These are phyloP conservation scores for Metopolophium dirhodum DNA, from an alignment of 1,140 invertebrate species.

Conservation along the genomic window DNA sequence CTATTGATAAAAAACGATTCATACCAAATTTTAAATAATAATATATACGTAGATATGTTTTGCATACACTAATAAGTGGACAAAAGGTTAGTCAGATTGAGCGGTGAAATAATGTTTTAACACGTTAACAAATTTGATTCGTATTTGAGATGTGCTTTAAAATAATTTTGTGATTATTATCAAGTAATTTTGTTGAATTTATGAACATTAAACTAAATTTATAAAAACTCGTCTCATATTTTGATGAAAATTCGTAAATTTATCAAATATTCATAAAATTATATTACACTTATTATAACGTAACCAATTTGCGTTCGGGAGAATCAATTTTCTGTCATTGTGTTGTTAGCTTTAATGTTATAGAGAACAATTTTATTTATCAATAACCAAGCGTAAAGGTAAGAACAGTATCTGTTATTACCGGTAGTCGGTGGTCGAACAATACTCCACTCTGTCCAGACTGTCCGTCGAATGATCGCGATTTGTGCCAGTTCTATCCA, in stretches of 20 bases:
- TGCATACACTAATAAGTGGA: not conserved
- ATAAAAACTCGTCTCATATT: not conserved
- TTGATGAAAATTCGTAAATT: not conserved
- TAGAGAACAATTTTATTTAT: no score
- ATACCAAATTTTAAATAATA: not conserved
- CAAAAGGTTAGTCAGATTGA: not conserved
- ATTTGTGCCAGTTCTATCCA: not conserved
- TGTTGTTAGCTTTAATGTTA: not conserved
- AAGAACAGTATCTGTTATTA: not conserved
- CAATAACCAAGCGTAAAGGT: no score
- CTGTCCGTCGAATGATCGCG: not conserved
- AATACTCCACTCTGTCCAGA: slow-evolving; percentile 28
- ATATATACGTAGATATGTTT: not conserved
- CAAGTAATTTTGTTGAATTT: not conserved
- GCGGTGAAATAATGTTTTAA: not conserved
- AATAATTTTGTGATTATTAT: not conserved
- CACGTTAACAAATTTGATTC: not conserved
- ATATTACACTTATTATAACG: not conserved
- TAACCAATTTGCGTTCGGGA: not conserved
- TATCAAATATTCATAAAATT: not conserved
- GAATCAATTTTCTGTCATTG: not conserved
- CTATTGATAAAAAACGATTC: not conserved
- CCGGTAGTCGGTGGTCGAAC: slow-evolving; percentile 33
- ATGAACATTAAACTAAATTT: not conserved
- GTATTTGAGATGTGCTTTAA: not conserved